Evolutionary conservation across 2,797 vertebrate genomes (phyloP), one percentile per base, ranked within the genome.

Genomic region (Pipistrellus nathusii): DNA sequence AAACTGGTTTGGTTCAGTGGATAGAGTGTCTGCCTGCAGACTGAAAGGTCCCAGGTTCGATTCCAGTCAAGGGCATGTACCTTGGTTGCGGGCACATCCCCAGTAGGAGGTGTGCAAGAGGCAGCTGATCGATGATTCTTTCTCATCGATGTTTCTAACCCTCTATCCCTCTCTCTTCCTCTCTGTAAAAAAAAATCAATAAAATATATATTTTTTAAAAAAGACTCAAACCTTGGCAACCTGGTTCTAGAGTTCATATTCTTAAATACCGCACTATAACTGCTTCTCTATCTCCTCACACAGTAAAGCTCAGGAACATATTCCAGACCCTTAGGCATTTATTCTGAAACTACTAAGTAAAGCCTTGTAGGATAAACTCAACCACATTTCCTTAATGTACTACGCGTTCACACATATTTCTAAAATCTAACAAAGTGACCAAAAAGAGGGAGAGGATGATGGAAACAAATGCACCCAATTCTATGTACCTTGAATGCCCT

Each of bases 271-370:
- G 8, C 25, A 23, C 17, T 5, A 59, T 55, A n/a, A n/a, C 0
- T 23, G 8, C 59, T 32, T 78, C 48, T 75, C 77, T 57, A 48
- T 8, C 44, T 53, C 62, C 17, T 85, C 21, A 8, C 32, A 55
- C 11, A 78, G 51, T 18, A 46, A 77, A 75, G 46, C 77, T 53
- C 72, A 57, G 25, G 41, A 76, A 68, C 51, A 77, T 5, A 87
- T 25, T 77, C 59, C 68, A 92, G 66, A 88, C 9, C 5, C 32
- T 77, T n/a, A 46, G 23, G 35, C n/a, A 62, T 53, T 82, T 64
- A 89, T n/a, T 88, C 35, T 48, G 76, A 68, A 96, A 77, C 59
- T 86, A 51, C 20, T 69, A 81, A 93, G 23, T 30, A 82, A 75
- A 68, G 55, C 4, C 18, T 57, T 30, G 1, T n/a, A n/a, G 41